Conservation (phyloP, 2,888 invertebrate genomes). For the Yponomeuta cagnagella region DNA sequence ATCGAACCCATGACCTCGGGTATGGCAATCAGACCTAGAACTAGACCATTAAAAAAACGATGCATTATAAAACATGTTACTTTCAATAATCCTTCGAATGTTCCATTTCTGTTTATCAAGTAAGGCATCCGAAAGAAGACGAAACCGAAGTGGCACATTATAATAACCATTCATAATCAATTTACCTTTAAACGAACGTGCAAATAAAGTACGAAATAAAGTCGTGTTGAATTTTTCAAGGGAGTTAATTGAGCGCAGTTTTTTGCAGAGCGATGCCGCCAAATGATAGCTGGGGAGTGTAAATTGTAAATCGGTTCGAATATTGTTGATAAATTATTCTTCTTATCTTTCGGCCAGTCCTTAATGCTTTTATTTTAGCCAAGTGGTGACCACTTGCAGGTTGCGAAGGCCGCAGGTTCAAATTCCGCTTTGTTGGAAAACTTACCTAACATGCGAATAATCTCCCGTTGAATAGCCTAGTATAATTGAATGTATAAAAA, state of each 20-base stretch:
- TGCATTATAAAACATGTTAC: no score
- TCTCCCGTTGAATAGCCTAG: no score
- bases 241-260: constrained; percentile 40
- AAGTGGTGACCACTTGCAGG: no score
- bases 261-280: constrained; percentile 36
- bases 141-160: not conserved
- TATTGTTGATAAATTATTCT: not conserved
- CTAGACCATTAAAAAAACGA: no score
- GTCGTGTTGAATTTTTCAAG: constrained; percentile 40
- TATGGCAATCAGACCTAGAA: no score
- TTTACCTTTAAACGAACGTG: constrained; percentile 17
- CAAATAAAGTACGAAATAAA: constrained; percentile 18
- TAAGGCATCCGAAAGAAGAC: not conserved
- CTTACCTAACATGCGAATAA: no score
- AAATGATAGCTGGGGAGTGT: constrained; percentile 29
- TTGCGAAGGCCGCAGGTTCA: no score
- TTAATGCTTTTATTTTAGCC: not conserved
- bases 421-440: no score
- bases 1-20: no score
- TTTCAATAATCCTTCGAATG: not conserved
- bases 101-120: constrained; percentile 4
- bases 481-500: no score
- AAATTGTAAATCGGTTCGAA: not conserved
- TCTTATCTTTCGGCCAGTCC: not conserved
- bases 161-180: constrained; percentile 13